Evolutionary conservation across 2,113 vertebrate genomes (phyloP).

Genomic region (Egretta garzetta): DNA sequence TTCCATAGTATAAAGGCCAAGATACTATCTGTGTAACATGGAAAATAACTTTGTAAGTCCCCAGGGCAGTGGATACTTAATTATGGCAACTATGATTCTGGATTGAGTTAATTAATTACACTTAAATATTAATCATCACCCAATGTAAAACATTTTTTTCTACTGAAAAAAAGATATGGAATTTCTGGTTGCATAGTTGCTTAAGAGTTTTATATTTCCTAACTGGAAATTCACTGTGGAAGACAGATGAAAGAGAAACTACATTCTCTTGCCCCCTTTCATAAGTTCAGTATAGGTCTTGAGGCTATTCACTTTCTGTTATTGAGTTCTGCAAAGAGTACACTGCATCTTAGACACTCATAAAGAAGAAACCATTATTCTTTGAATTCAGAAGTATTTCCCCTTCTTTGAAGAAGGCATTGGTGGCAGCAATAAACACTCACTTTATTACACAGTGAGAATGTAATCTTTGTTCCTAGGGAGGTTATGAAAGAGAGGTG

Average conservation of each 20-base stretch:
- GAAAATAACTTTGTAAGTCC: background rate
- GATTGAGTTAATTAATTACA: background rate
- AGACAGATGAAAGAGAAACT: background rate
- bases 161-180: background rate
- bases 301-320: background rate
- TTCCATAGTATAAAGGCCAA: background rate
- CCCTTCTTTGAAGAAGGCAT: background rate
- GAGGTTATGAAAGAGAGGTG: background rate
- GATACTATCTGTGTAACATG: background rate
- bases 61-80: background rate
- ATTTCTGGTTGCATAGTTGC: background rate
- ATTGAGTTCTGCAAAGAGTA: background rate
- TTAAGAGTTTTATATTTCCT: background rate
- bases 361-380: background rate
- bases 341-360: background rate
- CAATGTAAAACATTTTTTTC: accelerated
- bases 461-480: background rate
- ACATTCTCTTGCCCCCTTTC: background rate
- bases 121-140: background rate
- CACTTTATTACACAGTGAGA: background rate
- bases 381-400: background rate
- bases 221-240: background rate
- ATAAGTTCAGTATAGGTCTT: background rate
- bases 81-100: background rate
- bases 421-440: background rate